Conservation (phyloP, 2,888 invertebrate species). For the Ormyrus labotus region DNA sequence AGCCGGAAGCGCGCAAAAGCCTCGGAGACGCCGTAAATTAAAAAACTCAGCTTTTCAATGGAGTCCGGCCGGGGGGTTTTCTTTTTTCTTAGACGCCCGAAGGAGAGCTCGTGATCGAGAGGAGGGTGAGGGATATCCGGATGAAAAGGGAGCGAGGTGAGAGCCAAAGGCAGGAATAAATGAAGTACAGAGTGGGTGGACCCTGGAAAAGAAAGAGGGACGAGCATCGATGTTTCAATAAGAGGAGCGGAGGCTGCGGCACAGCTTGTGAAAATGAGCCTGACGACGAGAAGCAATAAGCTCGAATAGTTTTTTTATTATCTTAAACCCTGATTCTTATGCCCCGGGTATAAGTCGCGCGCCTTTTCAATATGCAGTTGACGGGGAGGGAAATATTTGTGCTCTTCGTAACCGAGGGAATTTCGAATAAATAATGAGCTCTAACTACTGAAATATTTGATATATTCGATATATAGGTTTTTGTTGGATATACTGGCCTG, state of each 20-base stretch:
- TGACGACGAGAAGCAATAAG: conserved; percentile 30
- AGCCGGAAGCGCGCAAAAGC: conserved; percentile 9
- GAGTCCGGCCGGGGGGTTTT: not conserved
- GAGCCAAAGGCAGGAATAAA: not conserved
- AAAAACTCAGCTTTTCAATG: conserved; percentile 24
- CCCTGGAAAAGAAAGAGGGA: no score
- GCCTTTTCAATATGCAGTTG: no score
- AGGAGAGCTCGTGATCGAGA: not conserved
- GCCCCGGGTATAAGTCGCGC: no score
- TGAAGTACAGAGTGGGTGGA: not conserved
- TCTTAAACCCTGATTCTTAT: not conserved
- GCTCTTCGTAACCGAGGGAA: no score
- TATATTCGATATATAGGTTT: no score
- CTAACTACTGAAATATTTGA: no score
- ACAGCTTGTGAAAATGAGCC: not conserved
- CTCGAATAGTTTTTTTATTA: conserved; percentile 41
- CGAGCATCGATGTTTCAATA: not conserved
- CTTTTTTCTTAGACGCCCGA: conserved; percentile 11
- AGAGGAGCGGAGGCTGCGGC: not conserved
- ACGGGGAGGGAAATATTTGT: no score
- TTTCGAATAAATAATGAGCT: no score
- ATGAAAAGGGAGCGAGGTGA: not conserved
- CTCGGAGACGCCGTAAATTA: conserved; percentile 12
- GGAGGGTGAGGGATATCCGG: not conserved
- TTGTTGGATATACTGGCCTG: conserved; percentile 44